Base-by-base conservation (phyloP, 2,888 invertebrate species). In the Trissoscelio sp. region DNA sequence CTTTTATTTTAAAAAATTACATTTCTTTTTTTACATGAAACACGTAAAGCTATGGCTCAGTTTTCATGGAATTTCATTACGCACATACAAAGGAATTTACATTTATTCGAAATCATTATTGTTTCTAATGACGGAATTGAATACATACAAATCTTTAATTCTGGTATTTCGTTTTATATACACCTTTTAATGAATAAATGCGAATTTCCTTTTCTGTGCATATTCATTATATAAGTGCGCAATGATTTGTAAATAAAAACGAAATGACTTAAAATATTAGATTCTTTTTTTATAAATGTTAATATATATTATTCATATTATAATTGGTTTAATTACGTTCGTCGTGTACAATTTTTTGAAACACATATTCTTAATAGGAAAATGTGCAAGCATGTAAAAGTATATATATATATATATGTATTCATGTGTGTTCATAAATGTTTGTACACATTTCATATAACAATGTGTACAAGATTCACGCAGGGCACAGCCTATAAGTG, bases 401-500 rank as follows among this genome's bases (percentile, higher is more conserved):
- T 62, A 62, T 62, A 46, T 62, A 46, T 58, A 12, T 58, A 18
- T 55, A n/a, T 55, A 9, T 46, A n/a, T 46, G 9, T 42, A 37
- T 58, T 58, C 22, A n/a, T 42, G 22, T 48, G 44, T 70, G 28
- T 55, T 44, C 24, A 64, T 79, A 39, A 69, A 64, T 57, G 44
- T 72, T 42, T 69, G 31, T 55, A 55, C 69, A 67, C 67, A 67
- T 55, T 31, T 44, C 4, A 55, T 44, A 67, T 55, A 44, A 31
- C 9, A 42, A 78, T 57, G 48, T 42, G 46, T 78, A 28, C 51
- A 53, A 51, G 53, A 81, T 75, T 80, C 60, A 64, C 53, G 81
- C 80, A 83, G 83, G 84, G 84, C 86, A 85, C 83, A 86, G 86
- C 84, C 85, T 86, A 85, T 80, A 83, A 86, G 87, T 88, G 88